Evolutionary conservation across 2,797 vertebrate genomes (phyloP), one percentile per base, ranked within the genome.

Genomic region (Benthosema pterotum): DNA sequence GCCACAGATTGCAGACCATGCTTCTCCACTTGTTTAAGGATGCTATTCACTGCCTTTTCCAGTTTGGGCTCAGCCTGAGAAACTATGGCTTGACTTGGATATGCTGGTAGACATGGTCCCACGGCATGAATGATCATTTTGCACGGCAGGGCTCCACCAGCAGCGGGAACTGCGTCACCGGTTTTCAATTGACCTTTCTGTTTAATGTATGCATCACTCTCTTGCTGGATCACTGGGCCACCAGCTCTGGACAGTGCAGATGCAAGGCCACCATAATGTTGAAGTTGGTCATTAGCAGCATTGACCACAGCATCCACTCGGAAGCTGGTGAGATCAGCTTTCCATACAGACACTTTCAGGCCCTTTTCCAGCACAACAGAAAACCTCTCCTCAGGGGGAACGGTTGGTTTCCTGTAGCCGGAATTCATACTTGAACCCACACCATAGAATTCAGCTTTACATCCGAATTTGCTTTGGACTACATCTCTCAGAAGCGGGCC

Each of bases 111-210:
- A 0, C 0, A 0, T 11, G 97, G 97, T 7, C 96, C 96, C 0
- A 98, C 95, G 0, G 93, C 94, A 71, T 99, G 97, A 74, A 98
- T 94, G 8, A 99, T 83, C 1, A 0, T 4, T 14, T 59, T 78
- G 79, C 87, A 96, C 0, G 83, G 88, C 46, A 99, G 89, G 0
- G 0, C 38, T n/a, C 96, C 94, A 51, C 96, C 94, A 51, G 92
- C 68, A 11, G 83, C 82, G 46, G 80, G 0, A 11, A 83, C 67
- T 60, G 89, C 89, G 0, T 60, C 0, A 18, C 96, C 94, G 22
- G 78, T 42, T 2, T 0, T 0, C 11, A 98, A 0, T 0, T 0
- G 0, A 8, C 91, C 89, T 0, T 0, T 0, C 0, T 0, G 8
- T 0, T 0, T 0, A 55, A 93, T 51, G 0, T 57, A 0, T 0